Conservation (phyloP, 2,113 vertebrate genomes). For the Stigmatopora argus region DNA sequence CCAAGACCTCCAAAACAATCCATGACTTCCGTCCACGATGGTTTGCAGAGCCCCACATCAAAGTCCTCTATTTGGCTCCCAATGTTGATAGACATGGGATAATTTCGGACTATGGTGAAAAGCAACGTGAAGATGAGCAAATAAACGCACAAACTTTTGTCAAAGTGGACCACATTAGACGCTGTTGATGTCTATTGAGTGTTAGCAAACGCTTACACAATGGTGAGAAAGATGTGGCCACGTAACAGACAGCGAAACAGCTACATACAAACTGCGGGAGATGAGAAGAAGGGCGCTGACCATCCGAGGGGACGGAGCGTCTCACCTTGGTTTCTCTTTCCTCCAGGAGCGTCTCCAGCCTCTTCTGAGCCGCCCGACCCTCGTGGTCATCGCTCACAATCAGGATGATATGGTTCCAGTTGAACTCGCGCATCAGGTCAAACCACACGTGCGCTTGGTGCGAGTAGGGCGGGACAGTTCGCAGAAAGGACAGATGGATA, state of each 20-base stretch:
- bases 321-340: conserved; percentile 98
- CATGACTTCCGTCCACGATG: conserved; percentile 56
- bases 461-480: conserved; percentile 94
- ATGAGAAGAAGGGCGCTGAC: conserved; percentile 13
- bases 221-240: conserved; percentile 89
- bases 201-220: conserved; percentile 89
- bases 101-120: conserved; percentile 90
- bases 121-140: conserved; percentile 97
- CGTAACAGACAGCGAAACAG: conserved; percentile 80
- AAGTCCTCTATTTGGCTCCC: conserved; percentile 82
- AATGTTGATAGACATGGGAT: conserved; percentile 88
- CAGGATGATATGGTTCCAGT: conserved; percentile 97
- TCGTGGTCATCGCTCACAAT: conserved; percentile 97
- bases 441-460: conserved; percentile 99
- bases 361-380: conserved; percentile 94
- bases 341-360: conserved; percentile 94
- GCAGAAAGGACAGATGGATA: conserved; percentile 95
- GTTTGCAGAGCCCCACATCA: conserved; percentile 96
- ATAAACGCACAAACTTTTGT: conserved; percentile 85
- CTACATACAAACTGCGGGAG: conserved; percentile 76
- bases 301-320: conserved; percentile 16
- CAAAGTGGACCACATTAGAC: conserved; percentile 89
- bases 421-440: conserved; percentile 96
- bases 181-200: conserved; percentile 84
- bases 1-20: not conserved